These are phyloP conservation scores for Chaitophorus viminalis DNA, from an alignment of 2,888 invertebrate species.

Conservation along the genomic window DNA sequence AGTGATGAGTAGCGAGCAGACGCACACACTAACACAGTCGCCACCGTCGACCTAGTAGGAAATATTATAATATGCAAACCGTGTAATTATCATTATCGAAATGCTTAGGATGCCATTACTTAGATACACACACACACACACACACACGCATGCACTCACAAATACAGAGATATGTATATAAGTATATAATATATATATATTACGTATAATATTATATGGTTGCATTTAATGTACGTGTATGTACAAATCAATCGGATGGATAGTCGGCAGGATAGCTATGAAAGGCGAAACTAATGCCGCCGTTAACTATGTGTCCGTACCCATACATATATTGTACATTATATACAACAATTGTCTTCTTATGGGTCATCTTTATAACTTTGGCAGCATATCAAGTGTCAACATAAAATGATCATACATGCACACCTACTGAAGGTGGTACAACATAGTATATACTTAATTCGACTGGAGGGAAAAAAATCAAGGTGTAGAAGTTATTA, in stretches of 20 bases:
- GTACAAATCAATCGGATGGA: too few relatives aligned
- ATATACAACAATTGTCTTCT: background rate
- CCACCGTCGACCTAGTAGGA: slow-evolving; percentile 2
- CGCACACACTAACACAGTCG: background rate
- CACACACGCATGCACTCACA: background rate
- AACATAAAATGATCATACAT: too few relatives aligned
- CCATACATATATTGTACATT: background rate
- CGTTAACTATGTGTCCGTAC: background rate
- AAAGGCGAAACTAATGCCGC: too few relatives aligned
- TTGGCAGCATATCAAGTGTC: background rate
- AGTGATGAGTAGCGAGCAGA: too few relatives aligned
- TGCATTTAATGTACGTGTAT: too few relatives aligned
- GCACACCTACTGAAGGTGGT: too few relatives aligned
- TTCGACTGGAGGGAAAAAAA: background rate
- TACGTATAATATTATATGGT: too few relatives aligned
- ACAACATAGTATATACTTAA: too few relatives aligned
- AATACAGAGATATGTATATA: background rate
- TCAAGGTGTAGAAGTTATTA: background rate
- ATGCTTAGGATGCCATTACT: slow-evolving; percentile 49
- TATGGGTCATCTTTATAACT: background rate
- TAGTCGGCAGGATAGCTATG: too few relatives aligned
- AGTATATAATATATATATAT: background rate
- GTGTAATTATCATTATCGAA: slow-evolving; percentile 53
- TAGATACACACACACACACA: background rate
- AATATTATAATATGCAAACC: slow-evolving; percentile 52